Evolutionary conservation across 2,888 invertebrate genomes (phyloP).

Genomic region (Incurvaria masculella): DNA sequence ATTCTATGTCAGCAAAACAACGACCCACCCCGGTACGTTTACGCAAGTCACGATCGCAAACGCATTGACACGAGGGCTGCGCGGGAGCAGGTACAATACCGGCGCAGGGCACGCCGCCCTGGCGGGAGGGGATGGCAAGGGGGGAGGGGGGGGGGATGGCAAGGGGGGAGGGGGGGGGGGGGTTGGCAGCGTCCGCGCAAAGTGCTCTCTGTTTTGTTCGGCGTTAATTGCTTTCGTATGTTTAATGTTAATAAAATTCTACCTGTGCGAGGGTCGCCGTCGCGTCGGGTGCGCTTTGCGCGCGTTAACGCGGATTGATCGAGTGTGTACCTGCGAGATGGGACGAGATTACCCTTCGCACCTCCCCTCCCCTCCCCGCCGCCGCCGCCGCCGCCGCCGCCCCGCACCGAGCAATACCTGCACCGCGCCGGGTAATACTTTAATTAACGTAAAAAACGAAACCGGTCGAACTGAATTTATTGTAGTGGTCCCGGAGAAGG

Average conservation of each 20-base stretch:
- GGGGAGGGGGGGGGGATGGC: background rate
- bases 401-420: slow-evolving; percentile 18
- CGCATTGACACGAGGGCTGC: background rate
- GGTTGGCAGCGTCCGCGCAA: background rate
- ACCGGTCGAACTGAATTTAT: slow-evolving; percentile 39
- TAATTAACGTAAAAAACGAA: slow-evolving; percentile 51
- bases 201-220: slow-evolving; percentile 9
- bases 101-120: no score
- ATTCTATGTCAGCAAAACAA: no score
- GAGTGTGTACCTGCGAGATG: slow-evolving; percentile 1
- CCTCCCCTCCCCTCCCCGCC: background rate
- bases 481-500: slow-evolving; percentile 23
- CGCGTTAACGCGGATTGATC: background rate
- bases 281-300: slow-evolving; percentile 14
- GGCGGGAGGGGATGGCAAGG: background rate
- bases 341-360: background rate
- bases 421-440: slow-evolving; percentile 37
- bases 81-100: background rate
- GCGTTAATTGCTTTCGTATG: slow-evolving; percentile 54
- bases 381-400: slow-evolving; percentile 18
- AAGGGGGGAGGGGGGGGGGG: background rate
- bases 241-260: slow-evolving; percentile 45
- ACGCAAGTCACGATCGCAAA: background rate
- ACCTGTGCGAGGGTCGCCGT: slow-evolving; percentile 33
- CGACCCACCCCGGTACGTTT: no score